These are phyloP conservation scores for Sus cebifrons DNA, from an alignment of 2,797 vertebrate genomes.

Conservation along the genomic window DNA sequence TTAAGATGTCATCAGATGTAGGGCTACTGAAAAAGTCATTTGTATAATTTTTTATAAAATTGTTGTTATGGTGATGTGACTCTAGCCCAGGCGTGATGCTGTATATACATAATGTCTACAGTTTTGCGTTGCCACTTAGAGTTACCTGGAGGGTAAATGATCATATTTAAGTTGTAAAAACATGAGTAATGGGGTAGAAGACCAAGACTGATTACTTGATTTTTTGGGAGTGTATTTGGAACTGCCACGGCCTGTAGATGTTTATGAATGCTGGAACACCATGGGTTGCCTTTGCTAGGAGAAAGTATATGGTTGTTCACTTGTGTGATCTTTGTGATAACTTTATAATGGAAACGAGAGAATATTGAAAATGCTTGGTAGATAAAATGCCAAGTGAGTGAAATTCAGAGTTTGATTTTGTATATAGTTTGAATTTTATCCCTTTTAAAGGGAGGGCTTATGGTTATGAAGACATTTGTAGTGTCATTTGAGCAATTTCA, in stretches of 20 bases:
- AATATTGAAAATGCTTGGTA: constrained; percentile 27
- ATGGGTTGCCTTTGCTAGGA: constrained; percentile 6
- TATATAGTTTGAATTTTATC: not conserved
- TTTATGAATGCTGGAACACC: not conserved
- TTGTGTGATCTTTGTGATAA: constrained; percentile 59
- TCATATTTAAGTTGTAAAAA: constrained; percentile 53
- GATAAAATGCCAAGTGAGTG: not conserved
- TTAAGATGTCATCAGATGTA: constrained; percentile 13
- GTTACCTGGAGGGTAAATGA: not conserved
- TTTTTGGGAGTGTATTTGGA: not conserved
- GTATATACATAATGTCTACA: not conserved
- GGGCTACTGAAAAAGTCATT: constrained; percentile 45
- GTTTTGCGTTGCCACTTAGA: not conserved
- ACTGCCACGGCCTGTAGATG: not conserved
- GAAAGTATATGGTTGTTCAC: not conserved
- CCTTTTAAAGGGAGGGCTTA: not conserved
- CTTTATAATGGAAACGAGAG: not conserved
- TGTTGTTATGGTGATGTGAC: constrained; percentile 73
- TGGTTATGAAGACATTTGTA: not conserved
- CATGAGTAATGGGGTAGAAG: not conserved
- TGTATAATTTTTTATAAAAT: constrained; percentile 17
- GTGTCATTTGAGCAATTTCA: not conserved
- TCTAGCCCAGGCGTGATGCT: not conserved
- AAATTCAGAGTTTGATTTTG: constrained; percentile 61
- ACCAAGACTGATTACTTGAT: not conserved